A percentile compares a stretch with the other conserved stretches of the same genome.
Conservation (phyloP, 2,888 invertebrate species). For the Mythimna vitellina region DNA sequence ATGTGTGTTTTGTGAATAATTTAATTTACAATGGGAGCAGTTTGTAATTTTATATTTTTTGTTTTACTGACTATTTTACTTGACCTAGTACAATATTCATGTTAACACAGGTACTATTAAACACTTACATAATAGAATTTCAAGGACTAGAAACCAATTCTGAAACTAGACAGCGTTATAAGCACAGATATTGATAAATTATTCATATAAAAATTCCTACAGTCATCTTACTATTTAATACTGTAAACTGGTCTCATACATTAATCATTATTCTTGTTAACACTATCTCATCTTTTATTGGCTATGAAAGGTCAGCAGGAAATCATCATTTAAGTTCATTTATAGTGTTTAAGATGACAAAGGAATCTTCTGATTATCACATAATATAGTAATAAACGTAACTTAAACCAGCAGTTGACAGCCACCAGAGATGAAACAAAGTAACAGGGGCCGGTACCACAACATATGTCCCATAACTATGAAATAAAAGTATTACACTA, state of each 20-base stretch:
- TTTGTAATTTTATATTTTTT: not conserved
- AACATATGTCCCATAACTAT: too few species aligned
- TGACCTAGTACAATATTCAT: not conserved
- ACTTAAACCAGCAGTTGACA: too few species aligned
- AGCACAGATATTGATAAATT: not conserved
- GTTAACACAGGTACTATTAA: not conserved
- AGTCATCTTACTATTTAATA: not conserved
- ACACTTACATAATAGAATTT: slow-evolving; percentile 7
- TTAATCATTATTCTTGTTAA: slow-evolving; percentile 8
- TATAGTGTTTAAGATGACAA: slow-evolving; percentile 16
- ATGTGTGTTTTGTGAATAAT: slow-evolving; percentile 10
- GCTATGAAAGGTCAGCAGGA: slow-evolving; percentile 44
- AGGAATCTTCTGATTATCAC: not conserved
- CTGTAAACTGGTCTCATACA: not conserved
- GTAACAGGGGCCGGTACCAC: too few species aligned
- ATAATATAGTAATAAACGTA: not conserved
- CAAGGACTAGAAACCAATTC: not conserved
- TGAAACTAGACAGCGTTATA: not conserved
- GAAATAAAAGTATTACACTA: too few species aligned
- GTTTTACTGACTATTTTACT: not conserved
- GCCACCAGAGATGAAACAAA: too few species aligned
- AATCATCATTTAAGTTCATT: slow-evolving; percentile 21
- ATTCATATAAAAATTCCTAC: slow-evolving; percentile 5
- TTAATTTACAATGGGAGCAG: slow-evolving; percentile 1
- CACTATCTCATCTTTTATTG: slow-evolving; percentile 11